Evolutionary conservation across 2,888 invertebrate species (phyloP).

Genomic region (Eristalinus sepulchralis): DNA sequence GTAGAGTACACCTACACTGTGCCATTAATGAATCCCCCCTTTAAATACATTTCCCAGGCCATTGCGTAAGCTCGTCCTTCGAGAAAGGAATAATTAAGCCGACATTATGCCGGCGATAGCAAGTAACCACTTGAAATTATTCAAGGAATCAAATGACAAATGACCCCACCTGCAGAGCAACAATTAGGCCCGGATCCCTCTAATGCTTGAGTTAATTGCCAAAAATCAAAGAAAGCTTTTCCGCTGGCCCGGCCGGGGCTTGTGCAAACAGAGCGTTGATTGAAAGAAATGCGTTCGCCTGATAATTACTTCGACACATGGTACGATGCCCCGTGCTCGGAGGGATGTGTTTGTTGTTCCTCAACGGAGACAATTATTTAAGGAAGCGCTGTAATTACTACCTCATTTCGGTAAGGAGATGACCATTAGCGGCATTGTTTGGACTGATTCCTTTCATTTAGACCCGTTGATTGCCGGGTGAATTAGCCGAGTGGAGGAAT

Average conservation of each 20-base stretch:
- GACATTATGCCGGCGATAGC: conserved; percentile 55
- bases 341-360: not conserved
- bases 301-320: conserved; percentile 33
- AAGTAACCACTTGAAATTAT: conserved; percentile 51
- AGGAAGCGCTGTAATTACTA: conserved; percentile 50
- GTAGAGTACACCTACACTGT: not conserved
- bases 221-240: conserved; percentile 49
- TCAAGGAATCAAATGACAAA: conserved; percentile 60
- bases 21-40: not conserved
- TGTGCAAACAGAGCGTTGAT: conserved; percentile 42
- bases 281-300: conserved; percentile 6
- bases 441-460: not conserved
- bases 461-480: not conserved
- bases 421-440: conserved; percentile 13
- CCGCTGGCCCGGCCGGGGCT: not conserved
- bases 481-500: not conserved
- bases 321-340: not conserved
- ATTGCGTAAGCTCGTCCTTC: conserved; percentile 29
- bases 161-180: conserved; percentile 43
- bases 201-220: conserved; percentile 56
- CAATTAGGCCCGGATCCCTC: conserved; percentile 50
- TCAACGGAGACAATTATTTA: conserved; percentile 44
- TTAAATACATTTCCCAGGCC: not conserved
- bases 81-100: conserved; percentile 51
- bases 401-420: conserved; percentile 54